Percentiles rank a stretch among this genome's conserved stretches.
Conservation (phyloP, 2,888 invertebrate genomes). For the Hanleya hanleyi region DNA sequence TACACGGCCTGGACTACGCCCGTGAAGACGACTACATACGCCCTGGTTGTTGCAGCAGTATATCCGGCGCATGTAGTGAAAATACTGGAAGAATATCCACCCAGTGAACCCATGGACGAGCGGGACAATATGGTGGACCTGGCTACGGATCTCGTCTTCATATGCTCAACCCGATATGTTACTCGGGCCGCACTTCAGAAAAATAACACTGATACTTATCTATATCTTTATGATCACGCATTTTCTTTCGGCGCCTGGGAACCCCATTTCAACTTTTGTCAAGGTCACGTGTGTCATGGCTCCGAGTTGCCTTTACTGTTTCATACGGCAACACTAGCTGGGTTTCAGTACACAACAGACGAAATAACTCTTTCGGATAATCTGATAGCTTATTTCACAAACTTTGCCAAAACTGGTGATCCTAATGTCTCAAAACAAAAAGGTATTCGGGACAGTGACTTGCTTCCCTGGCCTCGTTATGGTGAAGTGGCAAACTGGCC, state of each 20-base stretch:
- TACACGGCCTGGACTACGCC: constrained; percentile 51
- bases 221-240: constrained; percentile 55
- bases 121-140: constrained; percentile 36
- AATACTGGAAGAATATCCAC: constrained; percentile 46
- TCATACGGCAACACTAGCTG: constrained; percentile 43
- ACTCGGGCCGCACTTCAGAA: constrained; percentile 30
- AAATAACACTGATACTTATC: constrained; percentile 32
- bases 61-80: constrained; percentile 40
- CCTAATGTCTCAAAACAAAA: constrained; percentile 33
- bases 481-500: constrained; percentile 27
- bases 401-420: constrained; percentile 63
- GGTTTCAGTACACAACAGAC: constrained; percentile 46
- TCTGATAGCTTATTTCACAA: constrained; percentile 61
- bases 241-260: constrained; percentile 57
- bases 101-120: constrained; percentile 35
- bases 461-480: constrained; percentile 48
- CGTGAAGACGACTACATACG: constrained; percentile 36
- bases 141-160: constrained; percentile 56
- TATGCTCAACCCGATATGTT: constrained; percentile 50
- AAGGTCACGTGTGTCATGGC: constrained; percentile 61
- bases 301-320: constrained; percentile 59
- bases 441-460: constrained; percentile 1
- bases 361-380: constrained; percentile 45
- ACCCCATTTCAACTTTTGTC: constrained; percentile 48
- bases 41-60: constrained; percentile 41